These are phyloP conservation scores for Zaprionus africanus DNA, from an alignment of 1,140 invertebrate species.

Conservation along the genomic window DNA sequence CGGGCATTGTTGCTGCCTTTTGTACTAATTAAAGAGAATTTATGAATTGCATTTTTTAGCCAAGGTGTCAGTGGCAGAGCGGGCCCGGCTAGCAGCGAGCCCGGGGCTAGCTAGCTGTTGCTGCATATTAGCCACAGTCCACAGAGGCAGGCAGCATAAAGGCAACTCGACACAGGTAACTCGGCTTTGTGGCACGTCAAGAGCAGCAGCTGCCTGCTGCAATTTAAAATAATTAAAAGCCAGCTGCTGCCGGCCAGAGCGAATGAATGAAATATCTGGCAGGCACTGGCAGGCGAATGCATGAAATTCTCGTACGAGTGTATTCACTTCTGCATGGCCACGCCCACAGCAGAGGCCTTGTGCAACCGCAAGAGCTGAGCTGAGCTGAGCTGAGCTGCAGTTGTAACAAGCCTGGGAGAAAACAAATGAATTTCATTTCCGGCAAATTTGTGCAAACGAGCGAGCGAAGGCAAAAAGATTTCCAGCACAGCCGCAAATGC, in stretches of 20 bases:
- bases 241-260: constrained; percentile 32
- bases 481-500: constrained; percentile 44
- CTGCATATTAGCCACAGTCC: constrained; percentile 50
- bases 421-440: constrained; percentile 82
- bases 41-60: constrained; percentile 65
- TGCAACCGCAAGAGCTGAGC: constrained; percentile 15
- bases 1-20: constrained; percentile 2
- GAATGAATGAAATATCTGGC: constrained; percentile 56
- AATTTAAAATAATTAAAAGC: constrained; percentile 78
- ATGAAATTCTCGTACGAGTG: constrained; percentile 17
- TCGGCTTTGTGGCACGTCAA: constrained; percentile 60
- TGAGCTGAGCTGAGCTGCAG: neutral
- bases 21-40: constrained; percentile 59
- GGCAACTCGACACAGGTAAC: neutral
- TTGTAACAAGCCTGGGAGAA: constrained; percentile 52
- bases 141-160: neutral
- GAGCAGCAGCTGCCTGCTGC: constrained; percentile 62
- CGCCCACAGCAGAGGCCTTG: constrained; percentile 9
- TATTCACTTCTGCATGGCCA: constrained; percentile 19
- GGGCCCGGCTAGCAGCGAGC: neutral
- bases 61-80: constrained; percentile 15
- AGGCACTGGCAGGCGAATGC: constrained; percentile 32
- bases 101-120: constrained; percentile 35
- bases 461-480: constrained; percentile 64
- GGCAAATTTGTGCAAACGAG: constrained; percentile 62